Conservation (phyloP, 2,797 vertebrate species). For the Hippocampus kuda region DNA sequence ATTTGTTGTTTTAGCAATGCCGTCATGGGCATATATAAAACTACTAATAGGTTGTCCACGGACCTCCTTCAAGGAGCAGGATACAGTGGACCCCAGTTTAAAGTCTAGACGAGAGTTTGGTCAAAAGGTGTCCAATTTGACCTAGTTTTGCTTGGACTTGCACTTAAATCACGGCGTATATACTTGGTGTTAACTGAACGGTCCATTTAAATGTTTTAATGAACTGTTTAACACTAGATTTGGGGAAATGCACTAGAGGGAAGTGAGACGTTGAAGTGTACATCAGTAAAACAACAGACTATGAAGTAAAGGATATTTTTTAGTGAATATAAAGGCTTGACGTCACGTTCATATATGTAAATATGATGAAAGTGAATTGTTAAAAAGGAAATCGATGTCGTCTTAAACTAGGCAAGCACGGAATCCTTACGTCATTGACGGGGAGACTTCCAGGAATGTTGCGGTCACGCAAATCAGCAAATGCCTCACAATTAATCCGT, state of each 20-base stretch:
- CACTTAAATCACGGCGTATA: background rate
- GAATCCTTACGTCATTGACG: background rate
- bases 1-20: constrained; percentile 1
- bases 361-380: too few species aligned
- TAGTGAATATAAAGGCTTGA: too few species aligned
- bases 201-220: background rate
- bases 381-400: too few species aligned
- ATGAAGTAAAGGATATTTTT: too few species aligned
- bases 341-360: too few species aligned
- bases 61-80: background rate
- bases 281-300: too few species aligned
- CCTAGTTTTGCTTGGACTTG: background rate
- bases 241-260: background rate
- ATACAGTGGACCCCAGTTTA: background rate
- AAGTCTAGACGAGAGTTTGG: background rate
- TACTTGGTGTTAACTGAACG: background rate
- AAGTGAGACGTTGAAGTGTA: background rate
- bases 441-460: background rate
- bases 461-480: background rate
- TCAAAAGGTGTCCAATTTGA: background rate
- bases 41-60: background rate
- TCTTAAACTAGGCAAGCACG: background rate
- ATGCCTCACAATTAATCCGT: background rate
- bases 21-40: background rate
- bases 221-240: background rate